phyloP scores from a whole-genome alignment of 2,888 invertebrate genomes.

The Abrostola tripartita region DNA sequence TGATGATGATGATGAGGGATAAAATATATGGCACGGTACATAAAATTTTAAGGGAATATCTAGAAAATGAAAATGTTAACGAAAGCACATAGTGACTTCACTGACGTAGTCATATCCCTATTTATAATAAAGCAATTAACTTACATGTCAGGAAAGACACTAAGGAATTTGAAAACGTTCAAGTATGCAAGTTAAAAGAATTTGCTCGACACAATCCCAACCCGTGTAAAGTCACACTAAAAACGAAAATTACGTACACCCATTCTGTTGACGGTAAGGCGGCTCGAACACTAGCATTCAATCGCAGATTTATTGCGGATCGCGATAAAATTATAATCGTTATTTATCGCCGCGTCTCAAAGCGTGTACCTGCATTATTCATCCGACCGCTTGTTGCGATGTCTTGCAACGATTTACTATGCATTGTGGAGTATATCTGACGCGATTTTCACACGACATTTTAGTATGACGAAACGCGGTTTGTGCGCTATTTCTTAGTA shows the following conservation, averaged over 20 bases:
- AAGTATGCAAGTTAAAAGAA: not conserved
- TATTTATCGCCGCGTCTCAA: conserved; percentile 76
- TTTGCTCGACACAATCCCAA: conserved; percentile 26
- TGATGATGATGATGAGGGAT: too few species aligned
- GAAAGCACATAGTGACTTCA: too few species aligned
- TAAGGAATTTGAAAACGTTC: too few species aligned
- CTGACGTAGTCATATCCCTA: too few species aligned
- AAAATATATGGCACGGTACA: too few species aligned
- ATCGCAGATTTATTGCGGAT: conserved; percentile 80
- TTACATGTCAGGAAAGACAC: too few species aligned
- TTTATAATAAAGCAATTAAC: too few species aligned
- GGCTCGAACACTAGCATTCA: conserved; percentile 65
- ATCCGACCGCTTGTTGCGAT: conserved; percentile 71
- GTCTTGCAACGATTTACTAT: conserved; percentile 75
- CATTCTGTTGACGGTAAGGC: conserved; percentile 59
- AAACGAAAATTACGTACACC: conserved; percentile 70
- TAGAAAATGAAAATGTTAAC: too few species aligned
- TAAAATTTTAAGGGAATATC: too few species aligned
- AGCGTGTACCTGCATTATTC: conserved; percentile 84
- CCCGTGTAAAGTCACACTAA: conserved; percentile 56
- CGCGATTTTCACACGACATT: conserved; percentile 66
- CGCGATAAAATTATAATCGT: conserved; percentile 86
- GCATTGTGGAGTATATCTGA: conserved; percentile 69
- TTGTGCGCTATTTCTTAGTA: conserved; percentile 56
- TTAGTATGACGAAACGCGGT: conserved; percentile 63